phyloP scores from a whole-genome alignment of 2,797 vertebrate species.

The Phalloptychus januarius region DNA sequence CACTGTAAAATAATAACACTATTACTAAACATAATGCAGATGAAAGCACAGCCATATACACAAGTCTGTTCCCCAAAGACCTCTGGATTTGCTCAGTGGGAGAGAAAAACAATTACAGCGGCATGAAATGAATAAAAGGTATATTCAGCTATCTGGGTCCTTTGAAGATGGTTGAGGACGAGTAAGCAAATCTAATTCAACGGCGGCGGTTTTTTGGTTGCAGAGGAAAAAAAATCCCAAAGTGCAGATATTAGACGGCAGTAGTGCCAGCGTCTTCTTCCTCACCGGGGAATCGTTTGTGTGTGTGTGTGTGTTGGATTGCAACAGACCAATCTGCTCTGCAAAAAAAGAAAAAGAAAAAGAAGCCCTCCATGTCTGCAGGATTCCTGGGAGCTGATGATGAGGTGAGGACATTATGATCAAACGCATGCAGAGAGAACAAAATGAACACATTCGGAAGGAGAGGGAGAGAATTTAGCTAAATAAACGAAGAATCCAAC shows the following conservation, averaged over 20 bases:
- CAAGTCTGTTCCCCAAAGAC: constrained; percentile 57
- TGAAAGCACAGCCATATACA: constrained; percentile 59
- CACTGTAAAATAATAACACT: constrained; percentile 56
- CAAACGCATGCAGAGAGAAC: constrained; percentile 54
- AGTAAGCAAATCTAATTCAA: constrained; percentile 73
- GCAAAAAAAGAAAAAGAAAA: constrained; percentile 38
- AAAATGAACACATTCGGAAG: constrained; percentile 41
- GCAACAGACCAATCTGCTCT: constrained; percentile 19
- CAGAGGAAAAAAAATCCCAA: constrained; percentile 43
- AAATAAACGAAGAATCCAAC: constrained; percentile 25
- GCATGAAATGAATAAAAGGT: constrained; percentile 72
- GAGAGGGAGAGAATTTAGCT: constrained; percentile 5
- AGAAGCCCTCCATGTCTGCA: constrained; percentile 24
- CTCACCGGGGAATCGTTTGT: constrained; percentile 20
- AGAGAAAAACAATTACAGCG: constrained; percentile 64
- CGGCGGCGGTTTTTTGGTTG: constrained; percentile 37
- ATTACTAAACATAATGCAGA: constrained; percentile 64
- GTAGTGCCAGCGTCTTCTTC: constrained; percentile 33
- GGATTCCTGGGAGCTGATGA: constrained; percentile 56
- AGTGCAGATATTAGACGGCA: constrained; percentile 63
- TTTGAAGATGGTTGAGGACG: constrained; percentile 71
- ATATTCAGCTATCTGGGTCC: constrained; percentile 67
- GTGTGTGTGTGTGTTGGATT: background rate
- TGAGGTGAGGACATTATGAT: constrained; percentile 58
- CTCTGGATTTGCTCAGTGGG: constrained; percentile 57